phyloP scores from a whole-genome alignment of 2,113 vertebrate genomes.

The Alethe diademata region DNA sequence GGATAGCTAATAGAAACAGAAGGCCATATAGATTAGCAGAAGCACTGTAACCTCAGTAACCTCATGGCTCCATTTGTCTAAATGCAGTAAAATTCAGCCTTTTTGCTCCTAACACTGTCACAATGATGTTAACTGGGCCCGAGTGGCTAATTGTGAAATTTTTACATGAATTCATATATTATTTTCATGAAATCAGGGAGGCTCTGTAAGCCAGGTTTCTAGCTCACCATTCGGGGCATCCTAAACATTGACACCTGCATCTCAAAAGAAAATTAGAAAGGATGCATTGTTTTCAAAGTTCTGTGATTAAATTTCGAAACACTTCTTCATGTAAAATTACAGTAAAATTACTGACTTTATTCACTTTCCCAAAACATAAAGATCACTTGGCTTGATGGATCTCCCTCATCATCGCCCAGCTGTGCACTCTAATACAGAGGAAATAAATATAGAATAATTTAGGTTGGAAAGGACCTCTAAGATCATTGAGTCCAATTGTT shows the following conservation, averaged over 20 bases:
- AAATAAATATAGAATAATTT: background rate
- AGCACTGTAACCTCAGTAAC: background rate
- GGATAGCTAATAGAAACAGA: background rate
- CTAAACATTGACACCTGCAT: background rate
- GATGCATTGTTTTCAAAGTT: background rate
- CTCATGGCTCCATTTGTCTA: background rate
- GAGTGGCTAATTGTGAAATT: background rate
- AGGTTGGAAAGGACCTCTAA: background rate
- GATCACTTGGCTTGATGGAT: background rate
- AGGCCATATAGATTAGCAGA: background rate
- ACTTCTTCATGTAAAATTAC: background rate
- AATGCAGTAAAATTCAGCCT: background rate
- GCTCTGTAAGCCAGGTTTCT: background rate
- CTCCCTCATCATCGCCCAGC: accelerated
- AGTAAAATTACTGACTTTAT: background rate
- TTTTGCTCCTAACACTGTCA: background rate
- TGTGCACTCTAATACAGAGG: background rate
- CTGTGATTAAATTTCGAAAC: background rate
- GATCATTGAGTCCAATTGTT: background rate
- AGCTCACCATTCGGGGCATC: background rate
- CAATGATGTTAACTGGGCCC: background rate
- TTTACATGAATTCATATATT: background rate
- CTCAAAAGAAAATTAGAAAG: background rate
- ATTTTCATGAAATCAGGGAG: background rate
- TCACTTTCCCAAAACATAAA: background rate